Evolutionary conservation across 2,113 vertebrate species (phyloP).

Genomic region (Hyperopisus bebe): DNA sequence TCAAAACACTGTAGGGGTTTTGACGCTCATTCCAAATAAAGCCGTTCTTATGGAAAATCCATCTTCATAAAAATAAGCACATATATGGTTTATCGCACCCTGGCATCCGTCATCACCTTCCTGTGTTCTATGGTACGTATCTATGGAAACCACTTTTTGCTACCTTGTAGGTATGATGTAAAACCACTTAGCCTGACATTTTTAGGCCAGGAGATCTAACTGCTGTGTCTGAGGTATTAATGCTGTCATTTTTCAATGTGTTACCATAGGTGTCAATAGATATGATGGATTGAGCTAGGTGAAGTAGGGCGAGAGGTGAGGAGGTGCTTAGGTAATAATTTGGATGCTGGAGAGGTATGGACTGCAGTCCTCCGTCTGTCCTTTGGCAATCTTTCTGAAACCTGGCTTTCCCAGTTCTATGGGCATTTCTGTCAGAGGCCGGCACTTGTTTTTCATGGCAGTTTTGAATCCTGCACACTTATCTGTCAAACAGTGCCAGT

Average conservation of each 20-base stretch:
- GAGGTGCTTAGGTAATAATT: neutral
- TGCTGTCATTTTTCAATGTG: neutral
- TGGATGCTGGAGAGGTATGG: neutral
- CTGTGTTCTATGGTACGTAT: constrained; percentile 1
- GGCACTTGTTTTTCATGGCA: neutral
- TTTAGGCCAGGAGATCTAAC: constrained; percentile 15
- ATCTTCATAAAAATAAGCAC: neutral
- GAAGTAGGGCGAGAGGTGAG: neutral
- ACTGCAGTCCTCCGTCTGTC: neutral
- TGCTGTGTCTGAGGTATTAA: constrained; percentile 9
- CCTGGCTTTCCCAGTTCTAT: neutral
- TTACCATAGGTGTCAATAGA: neutral
- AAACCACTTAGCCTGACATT: constrained; percentile 10
- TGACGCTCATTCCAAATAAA: neutral
- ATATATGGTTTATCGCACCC: neutral
- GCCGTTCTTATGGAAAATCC: too few species aligned
- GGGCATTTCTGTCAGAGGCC: neutral
- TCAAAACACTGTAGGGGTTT: neutral
- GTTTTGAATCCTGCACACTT: neutral
- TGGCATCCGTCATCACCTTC: neutral
- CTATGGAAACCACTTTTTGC: constrained; percentile 20
- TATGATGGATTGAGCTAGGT: neutral
- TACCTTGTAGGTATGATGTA: constrained; percentile 17
- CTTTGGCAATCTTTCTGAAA: neutral
- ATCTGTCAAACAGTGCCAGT: neutral